Evolutionary conservation across 2,888 invertebrate genomes (phyloP).

Genomic region (Zygogramma bicolorata): DNA sequence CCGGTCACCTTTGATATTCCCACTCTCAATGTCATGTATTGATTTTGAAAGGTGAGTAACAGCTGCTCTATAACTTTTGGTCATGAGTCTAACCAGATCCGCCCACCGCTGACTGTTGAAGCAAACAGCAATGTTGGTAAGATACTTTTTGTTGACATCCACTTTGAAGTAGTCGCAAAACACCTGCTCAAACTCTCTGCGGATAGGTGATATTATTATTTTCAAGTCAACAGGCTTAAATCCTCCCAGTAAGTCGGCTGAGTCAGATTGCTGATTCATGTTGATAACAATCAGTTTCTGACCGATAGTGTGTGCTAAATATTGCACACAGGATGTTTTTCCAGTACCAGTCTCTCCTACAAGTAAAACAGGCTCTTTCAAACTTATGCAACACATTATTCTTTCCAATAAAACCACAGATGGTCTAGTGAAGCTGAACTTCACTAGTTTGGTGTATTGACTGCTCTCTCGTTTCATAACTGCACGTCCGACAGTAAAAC

Average conservation of each 20-base stretch:
- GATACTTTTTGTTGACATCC: conserved; percentile 84
- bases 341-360: conserved; percentile 99
- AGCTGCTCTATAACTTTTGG: conserved; percentile 78
- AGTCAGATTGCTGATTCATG: conserved; percentile 99
- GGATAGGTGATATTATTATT: conserved; percentile 84
- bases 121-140: conserved; percentile 82
- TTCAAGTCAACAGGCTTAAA: conserved; percentile 95
- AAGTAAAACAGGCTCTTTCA: conserved; percentile 90
- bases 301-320: conserved; percentile 85
- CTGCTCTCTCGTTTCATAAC: conserved; percentile 61
- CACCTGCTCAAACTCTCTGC: conserved; percentile 84
- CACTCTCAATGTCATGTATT: conserved; percentile 35
- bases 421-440: conserved; percentile 87
- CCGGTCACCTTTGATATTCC: neutral
- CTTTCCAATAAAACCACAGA: conserved; percentile 88
- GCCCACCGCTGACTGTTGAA: conserved; percentile 81
- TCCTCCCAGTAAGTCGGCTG: conserved; percentile 95
- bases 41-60: conserved; percentile 67
- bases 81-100: conserved; percentile 81
- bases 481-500: conserved; percentile 81
- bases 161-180: conserved; percentile 84
- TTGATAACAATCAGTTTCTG: conserved; percentile 94
- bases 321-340: conserved; percentile 95
- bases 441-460: conserved; percentile 58
- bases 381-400: conserved; percentile 84